Percentiles rank a stretch among this genome's conserved stretches.
phyloP scores from a whole-genome alignment of 2,888 invertebrate genomes.

The Helleia helle region DNA sequence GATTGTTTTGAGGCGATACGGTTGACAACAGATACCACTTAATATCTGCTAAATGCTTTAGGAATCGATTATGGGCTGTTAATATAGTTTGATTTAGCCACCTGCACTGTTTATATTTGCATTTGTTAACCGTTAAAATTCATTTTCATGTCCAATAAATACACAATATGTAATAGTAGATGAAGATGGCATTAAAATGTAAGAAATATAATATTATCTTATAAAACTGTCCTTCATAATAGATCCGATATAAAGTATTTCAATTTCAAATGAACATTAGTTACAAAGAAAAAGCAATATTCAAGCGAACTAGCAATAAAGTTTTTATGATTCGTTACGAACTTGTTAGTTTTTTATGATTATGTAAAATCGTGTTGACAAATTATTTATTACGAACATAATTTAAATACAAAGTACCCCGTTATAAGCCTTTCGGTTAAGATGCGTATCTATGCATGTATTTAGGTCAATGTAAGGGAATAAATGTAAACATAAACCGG shows the following conservation, averaged over 20 bases:
- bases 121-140: not conserved
- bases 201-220: no score
- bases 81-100: not conserved
- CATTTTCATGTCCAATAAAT: no score
- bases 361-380: not conserved
- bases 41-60: not conserved
- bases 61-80: not conserved
- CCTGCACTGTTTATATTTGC: not conserved
- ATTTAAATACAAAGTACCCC: not conserved
- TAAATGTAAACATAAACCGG: not conserved
- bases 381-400: slow-evolving; percentile 1
- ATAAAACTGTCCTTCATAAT: not conserved
- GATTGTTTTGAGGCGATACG: slow-evolving; percentile 40
- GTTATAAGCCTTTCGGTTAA: not conserved
- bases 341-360: not conserved
- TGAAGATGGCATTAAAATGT: no score
- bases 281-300: not conserved
- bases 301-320: slow-evolving; percentile 1
- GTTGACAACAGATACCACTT: not conserved
- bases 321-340: not conserved
- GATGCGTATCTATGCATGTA: not conserved
- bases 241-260: not conserved
- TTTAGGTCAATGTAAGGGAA: not conserved
- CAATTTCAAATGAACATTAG: not conserved
- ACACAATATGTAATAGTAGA: no score